Percentiles rank a stretch among this genome's conserved stretches.
Evolutionary conservation across 2,888 invertebrate genomes (phyloP).

Genomic region (Apoda limacodes): DNA sequence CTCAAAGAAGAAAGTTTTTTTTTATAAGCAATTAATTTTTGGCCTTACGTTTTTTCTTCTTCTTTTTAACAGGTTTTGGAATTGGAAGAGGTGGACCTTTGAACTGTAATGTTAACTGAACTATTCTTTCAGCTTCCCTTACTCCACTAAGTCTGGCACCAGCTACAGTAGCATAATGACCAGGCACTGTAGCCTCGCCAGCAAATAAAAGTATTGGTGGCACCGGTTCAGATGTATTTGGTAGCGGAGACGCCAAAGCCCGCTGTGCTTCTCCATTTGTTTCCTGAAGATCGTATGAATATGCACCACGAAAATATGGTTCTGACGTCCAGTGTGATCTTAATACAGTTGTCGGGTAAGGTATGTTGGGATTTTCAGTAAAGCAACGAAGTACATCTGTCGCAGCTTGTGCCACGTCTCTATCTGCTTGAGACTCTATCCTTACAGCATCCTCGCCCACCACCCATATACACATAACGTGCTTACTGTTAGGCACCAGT

Average conservation of each 20-base stretch:
- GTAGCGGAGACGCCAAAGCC: constrained; percentile 74
- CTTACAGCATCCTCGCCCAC: constrained; percentile 75
- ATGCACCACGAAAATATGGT: constrained; percentile 78
- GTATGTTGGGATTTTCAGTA: constrained; percentile 71
- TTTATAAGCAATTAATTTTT: no score
- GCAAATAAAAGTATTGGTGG: constrained; percentile 82
- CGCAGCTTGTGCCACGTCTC: constrained; percentile 73
- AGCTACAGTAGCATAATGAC: constrained; percentile 80
- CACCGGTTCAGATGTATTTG: constrained; percentile 69
- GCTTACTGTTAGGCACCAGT: constrained; percentile 75
- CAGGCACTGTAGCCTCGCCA: constrained; percentile 83
- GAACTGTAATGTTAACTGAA: constrained; percentile 69
- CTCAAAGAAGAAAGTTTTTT: no score
- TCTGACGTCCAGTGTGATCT: constrained; percentile 81
- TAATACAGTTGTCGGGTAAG: constrained; percentile 75
- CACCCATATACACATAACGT: constrained; percentile 78
- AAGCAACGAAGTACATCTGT: constrained; percentile 73
- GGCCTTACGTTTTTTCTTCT: constrained; percentile 12
- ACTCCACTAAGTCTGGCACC: constrained; percentile 84
- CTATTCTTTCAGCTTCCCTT: constrained; percentile 80
- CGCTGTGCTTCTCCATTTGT: constrained; percentile 40
- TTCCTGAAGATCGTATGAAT: constrained; percentile 67
- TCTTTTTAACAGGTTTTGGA: constrained; percentile 1
- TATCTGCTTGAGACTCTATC: constrained; percentile 76
- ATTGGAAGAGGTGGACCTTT: constrained; percentile 51